Conservation (phyloP, 2,797 vertebrate genomes). For the Linurgus olivaceus region DNA sequence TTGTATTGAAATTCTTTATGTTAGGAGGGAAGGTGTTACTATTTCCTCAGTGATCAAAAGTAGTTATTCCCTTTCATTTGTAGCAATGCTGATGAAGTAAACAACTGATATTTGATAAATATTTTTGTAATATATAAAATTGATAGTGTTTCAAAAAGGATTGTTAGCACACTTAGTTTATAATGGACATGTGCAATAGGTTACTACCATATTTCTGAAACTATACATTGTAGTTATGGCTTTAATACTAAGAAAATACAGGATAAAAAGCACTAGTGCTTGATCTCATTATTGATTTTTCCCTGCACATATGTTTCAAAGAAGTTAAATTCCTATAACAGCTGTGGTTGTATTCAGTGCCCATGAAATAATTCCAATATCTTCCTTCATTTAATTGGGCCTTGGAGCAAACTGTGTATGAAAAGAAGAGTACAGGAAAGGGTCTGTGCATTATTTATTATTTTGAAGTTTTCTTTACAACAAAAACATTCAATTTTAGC, state of each 20-base stretch:
- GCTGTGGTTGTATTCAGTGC: background rate
- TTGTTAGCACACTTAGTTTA: background rate
- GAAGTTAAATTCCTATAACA: background rate
- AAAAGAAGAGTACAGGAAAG: background rate
- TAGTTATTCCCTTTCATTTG: background rate
- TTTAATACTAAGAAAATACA: background rate
- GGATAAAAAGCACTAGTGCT: background rate
- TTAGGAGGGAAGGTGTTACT: background rate
- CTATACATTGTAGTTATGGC: background rate
- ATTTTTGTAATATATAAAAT: background rate
- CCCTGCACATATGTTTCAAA: background rate
- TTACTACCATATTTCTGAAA: background rate
- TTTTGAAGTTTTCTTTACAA: background rate
- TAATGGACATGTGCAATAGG: background rate
- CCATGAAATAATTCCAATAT: background rate
- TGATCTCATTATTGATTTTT: background rate
- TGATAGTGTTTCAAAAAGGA: background rate
- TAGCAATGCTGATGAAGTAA: background rate
- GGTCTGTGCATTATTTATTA: background rate
- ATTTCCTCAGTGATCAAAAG: background rate
- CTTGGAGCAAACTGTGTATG: background rate
- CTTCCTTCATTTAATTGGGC: background rate
- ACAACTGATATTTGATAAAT: background rate
- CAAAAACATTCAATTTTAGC: background rate
- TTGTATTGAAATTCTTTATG: background rate